Base-by-base conservation (phyloP, 2,888 invertebrate genomes). In the Eupithecia insigniata region DNA sequence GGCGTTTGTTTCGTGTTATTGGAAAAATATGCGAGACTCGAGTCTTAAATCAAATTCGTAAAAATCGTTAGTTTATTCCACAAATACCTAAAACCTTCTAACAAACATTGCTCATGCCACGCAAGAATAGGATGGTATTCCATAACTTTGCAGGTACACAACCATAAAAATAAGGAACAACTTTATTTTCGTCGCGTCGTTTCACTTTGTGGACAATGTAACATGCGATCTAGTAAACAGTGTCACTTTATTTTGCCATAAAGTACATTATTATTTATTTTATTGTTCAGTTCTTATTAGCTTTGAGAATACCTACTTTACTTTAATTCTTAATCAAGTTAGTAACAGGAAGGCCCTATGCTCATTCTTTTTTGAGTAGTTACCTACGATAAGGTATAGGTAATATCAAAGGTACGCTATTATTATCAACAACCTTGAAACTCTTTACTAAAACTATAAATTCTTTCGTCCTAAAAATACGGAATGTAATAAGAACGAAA, bases 401-500 rank as follows among this genome's bases (percentile, higher is more conserved):
- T n/a, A n/a, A n/a, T n/a, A n/a, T n/a, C n/a, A n/a, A n/a, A n/a
- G n/a, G 2, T 46, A 55, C 51, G 51, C 55, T 64, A 61, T 30
- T 36, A 26, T 28, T 39, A 69, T 51, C 32, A 10, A 26, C 8
- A 26, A 18, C 32, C 32, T 51, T 70, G 36, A 26, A 61, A 55
- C 68, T 72, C 62, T 74, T 65, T 68, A 66, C 30, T 62, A 22
- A 62, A 62, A 61, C 22, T 55, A 64, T 62, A 66, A 39, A 88
- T 82, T 87, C 81, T 87, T 87, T 82, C 76, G 73, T 77, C 79
- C 82, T 87, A 88, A 87, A 88, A 87, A 89, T 87, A 89, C 89
- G 66, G 88, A 85, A 85, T 36, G 85, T 85, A 84, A 87, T 88
- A 89, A 85, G 85, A 80, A 76, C 83, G 85, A 90, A 90, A 91